phyloP scores from a whole-genome alignment of 2,888 invertebrate species.

The Sinelater perroti region DNA sequence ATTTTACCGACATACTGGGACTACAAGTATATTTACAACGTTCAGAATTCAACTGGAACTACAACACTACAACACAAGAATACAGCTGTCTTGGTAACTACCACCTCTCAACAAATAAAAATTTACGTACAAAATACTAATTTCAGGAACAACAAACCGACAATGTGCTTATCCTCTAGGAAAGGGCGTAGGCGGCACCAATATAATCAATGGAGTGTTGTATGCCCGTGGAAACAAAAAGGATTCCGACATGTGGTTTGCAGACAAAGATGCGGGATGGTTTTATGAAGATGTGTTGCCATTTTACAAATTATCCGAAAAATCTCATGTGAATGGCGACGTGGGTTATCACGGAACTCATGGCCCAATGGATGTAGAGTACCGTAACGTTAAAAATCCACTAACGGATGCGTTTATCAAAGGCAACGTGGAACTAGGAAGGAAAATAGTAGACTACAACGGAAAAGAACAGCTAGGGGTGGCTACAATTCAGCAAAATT shows the following conservation, averaged over 20 bases:
- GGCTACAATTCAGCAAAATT: conserved; percentile 69
- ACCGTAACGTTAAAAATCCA: conserved; percentile 66
- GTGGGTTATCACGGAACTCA: conserved; percentile 69
- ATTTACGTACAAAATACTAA: too few species aligned
- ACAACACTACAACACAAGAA: conserved; percentile 9
- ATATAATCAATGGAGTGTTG: conserved; percentile 39
- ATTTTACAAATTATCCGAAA: conserved; percentile 52
- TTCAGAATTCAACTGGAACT: conserved; percentile 24
- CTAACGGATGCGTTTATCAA: conserved; percentile 70
- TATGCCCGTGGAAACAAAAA: conserved; percentile 40
- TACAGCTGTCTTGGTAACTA: conserved; percentile 20
- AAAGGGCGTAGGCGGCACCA: conserved; percentile 41
- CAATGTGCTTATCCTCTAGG: conserved; percentile 39
- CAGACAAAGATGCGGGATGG: conserved; percentile 59
- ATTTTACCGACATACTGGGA: conserved; percentile 26
- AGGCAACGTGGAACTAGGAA: conserved; percentile 67
- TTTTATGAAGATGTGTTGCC: conserved; percentile 52
- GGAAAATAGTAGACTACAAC: conserved; percentile 69
- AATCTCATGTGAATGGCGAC: conserved; percentile 58
- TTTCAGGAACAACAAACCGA: conserved; percentile 39
- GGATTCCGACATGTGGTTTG: conserved; percentile 41
- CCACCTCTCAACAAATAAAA: too few species aligned
- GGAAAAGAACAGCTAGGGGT: conserved; percentile 69
- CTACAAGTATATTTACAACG: not conserved
- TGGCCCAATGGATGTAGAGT: conserved; percentile 73